Evolutionary conservation across 2,888 invertebrate genomes (phyloP), one percentile per base, ranked within the genome.

Genomic region (Blomia tropicalis): DNA sequence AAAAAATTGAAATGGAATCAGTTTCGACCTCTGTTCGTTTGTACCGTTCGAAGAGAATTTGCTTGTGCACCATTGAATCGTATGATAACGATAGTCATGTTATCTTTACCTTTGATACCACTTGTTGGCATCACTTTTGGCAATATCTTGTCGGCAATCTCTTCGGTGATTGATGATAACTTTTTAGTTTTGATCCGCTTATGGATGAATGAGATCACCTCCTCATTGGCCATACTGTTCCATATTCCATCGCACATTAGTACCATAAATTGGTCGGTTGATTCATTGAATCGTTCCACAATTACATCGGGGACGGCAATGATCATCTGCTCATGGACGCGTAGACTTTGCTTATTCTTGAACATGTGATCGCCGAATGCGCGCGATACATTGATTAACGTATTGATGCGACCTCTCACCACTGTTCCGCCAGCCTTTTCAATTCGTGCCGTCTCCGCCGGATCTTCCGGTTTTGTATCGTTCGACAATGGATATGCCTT

Each of bases 391-490:
- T 98, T 98, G 1, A 98, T 80, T 1, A 95, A 95, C 5, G 92
- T 91, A 72, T 96, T 93, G 7, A 96, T 92, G 64, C 96, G 80
- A 0, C 95, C 96, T 71, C 93, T 95, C 29, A 77, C 77, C 0
- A 98, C 90, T 71, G 83, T 82, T 0, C 96, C 96, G 14, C 96
- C 96, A 11, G 96, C 98, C 70, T 83, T 84, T 4, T 81, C 79
- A 70, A 98, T 92, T 67, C 98, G 79, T 14, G 81, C 77, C 63
- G 81, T 79, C 75, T 96, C 95, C 1, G 80, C 79, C 11, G 83
- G 79, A 72, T 95, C 93, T 74, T 96, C 93, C 0, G 98, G 98
- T 73, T 98, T 98, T 75, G 98, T 98, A 75, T 98, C 98, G 66
- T 87, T 76, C 62, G 89, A 91, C 82, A 96, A 84, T 69, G 96